These are phyloP conservation scores for Myoxocephalus aenaeus DNA, from an alignment of 2,797 vertebrate species.

Conservation along the genomic window DNA sequence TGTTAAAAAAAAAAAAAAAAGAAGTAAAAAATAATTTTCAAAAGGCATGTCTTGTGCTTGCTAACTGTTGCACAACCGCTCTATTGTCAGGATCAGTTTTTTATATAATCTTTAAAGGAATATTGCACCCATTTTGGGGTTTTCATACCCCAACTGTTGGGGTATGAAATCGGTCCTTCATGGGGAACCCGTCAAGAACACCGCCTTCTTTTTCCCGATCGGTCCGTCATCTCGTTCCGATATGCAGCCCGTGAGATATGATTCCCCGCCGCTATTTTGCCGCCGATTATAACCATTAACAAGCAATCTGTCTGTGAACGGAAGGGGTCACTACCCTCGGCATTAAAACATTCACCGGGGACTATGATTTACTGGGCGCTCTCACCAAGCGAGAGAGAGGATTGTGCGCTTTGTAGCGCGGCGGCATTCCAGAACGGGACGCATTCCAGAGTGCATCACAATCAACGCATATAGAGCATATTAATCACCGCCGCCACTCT, in stretches of 20 bases:
- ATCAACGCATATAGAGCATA: conserved; percentile 37
- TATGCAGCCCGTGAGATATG: conserved; percentile 47
- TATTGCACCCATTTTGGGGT: neutral
- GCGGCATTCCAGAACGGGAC: conserved; percentile 23
- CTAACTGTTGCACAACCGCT: neutral
- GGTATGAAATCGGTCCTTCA: no score
- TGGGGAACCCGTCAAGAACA: no score
- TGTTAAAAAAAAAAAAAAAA: neutral
- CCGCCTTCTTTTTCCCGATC: neutral
- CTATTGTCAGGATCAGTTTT: neutral
- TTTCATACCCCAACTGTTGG: no score
- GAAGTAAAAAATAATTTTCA: neutral
- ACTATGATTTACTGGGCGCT: conserved; percentile 45
- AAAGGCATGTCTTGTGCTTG: neutral
- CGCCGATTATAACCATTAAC: conserved; percentile 58
- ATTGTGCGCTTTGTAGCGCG: conserved; percentile 20
- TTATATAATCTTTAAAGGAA: neutral
- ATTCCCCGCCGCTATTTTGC: conserved; percentile 31
- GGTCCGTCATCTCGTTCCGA: conserved; percentile 8
- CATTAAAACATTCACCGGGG: conserved; percentile 58
- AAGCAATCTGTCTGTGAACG: conserved; percentile 40
- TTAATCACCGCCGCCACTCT: conserved; percentile 45
- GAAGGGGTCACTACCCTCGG: conserved; percentile 47
- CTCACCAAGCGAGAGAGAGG: conserved; percentile 13
- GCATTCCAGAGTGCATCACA: conserved; percentile 40